These are phyloP conservation scores for Ariolimax columbianus DNA, from an alignment of 2,888 invertebrate species.

Conservation along the genomic window DNA sequence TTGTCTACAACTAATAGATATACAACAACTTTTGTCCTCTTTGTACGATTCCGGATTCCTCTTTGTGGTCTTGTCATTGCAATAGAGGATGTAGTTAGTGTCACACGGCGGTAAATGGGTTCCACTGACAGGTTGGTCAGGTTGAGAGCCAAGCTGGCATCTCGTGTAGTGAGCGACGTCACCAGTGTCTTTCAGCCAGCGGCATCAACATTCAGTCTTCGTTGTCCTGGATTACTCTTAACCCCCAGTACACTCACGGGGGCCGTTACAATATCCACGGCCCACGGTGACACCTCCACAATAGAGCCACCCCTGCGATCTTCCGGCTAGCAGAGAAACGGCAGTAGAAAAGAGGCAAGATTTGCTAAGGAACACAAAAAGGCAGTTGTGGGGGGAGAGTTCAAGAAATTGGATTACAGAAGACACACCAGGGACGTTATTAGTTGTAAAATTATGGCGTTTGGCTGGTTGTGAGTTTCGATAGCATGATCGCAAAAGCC, in stretches of 20 bases:
- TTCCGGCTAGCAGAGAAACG: neutral
- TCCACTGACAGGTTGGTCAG: slow-evolving; percentile 23
- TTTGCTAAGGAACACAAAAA: slow-evolving; percentile 1
- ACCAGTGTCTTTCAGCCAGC: slow-evolving; percentile 24
- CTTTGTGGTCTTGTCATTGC: slow-evolving; percentile 33
- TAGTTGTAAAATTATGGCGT: neutral
- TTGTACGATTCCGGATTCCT: slow-evolving; percentile 26
- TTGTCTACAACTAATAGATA: slow-evolving; percentile 48
- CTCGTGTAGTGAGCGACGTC: slow-evolving; percentile 42
- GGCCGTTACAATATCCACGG: slow-evolving; percentile 23
- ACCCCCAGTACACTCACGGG: neutral
- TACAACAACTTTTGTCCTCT: slow-evolving; percentile 39
- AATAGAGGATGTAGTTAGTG: slow-evolving; percentile 45
- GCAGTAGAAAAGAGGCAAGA: neutral
- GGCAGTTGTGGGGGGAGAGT: neutral
- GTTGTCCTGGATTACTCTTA: slow-evolving; percentile 30
- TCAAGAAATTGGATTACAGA: neutral
- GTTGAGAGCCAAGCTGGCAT: slow-evolving; percentile 44
- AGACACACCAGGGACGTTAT: neutral
- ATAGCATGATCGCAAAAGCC: too few species aligned
- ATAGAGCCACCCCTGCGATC: slow-evolving; percentile 35
- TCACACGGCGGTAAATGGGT: slow-evolving; percentile 35
- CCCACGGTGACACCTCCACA: slow-evolving; percentile 36
- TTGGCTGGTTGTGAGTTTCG: too few species aligned
- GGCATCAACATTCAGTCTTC: slow-evolving; percentile 14